Base-by-base conservation (phyloP, 2,888 invertebrate genomes). In the Horisme vitalbata region DNA sequence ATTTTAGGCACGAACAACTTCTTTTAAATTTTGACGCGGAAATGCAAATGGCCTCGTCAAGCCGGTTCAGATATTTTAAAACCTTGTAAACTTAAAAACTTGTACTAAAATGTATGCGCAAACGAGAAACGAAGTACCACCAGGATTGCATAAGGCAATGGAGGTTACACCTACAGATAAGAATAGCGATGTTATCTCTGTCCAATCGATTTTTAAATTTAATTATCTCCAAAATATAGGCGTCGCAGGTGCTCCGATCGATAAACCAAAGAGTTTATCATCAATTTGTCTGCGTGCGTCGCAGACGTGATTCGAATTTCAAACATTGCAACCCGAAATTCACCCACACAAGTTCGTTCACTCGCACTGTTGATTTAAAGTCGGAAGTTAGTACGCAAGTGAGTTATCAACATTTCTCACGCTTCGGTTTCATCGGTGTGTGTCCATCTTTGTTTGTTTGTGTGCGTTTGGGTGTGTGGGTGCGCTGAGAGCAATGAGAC, bases 401-500 rank as follows among this genome's bases (percentile, higher is more conserved):
- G 82, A 87, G 86, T 84, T 87, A 87, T 87, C 86, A 87, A 80
- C 82, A 82, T 83, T 89, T 89, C 88, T 89, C 88, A 88, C 88
- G 88, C 79, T 87, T 78, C 65, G 70, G 64, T 68, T 72, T 57
- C 66, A 65, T 63, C 61, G 64, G 79, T 86, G 84, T 71, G 83
- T 79, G 65, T 71, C 68, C 74, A 77, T 77, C 75, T 77, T 78
- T 78, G 77, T 76, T 74, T 62, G 71, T 71, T 64, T 70, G 63
- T 53, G 64, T 55, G 56, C 26, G 45, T 66, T 67, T 33, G 52
- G 32, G 8, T 71, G 84, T 86, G 83, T 83, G 84, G 55, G 85
- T 61, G 75, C 65, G 79, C 75, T 78, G 72, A 84, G 86, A 86
- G 80, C 79, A 84, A 70, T 70, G 75, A 82, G 83, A 79, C 77